Evolutionary conservation across 2,888 invertebrate species (phyloP), one percentile per base, ranked within the genome.

Genomic region (Nomada lathburiana): DNA sequence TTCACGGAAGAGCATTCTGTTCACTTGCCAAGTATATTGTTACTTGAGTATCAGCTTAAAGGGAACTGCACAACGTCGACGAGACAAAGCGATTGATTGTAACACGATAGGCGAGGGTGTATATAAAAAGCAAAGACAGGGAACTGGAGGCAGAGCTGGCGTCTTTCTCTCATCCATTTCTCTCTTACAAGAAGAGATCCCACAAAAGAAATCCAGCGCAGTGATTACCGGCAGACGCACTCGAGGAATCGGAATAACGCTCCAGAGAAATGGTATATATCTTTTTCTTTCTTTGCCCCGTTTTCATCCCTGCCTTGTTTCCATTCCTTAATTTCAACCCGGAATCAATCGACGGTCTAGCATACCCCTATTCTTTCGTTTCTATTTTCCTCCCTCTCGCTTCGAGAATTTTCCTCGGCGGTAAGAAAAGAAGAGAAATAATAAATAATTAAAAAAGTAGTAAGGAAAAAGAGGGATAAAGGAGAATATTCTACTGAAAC

Each of bases 181-280:
- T 10, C 36, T 60, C 26, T 42, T 44, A 20, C 47, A 26, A 71
- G 70, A 82, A 80, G 74, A 75, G 80, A 75, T 65, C 75, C 53
- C 73, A 82, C 79, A 79, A 82, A 79, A 84, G 83, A 79, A 84
- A 82, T 82, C 82, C 77, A 73, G 26, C 59, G 73, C 79, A 62
- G 82, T 84, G 83, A 83, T 83, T 83, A 83, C 82, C 60, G 68
- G 59, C 82, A 82, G 83, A 82, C 83, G 76, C 79, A 79, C 79
- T 84, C 82, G 82, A 83, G 82, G 79, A 82, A 84, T 84, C 82
- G 83, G 82, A 79, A 82, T 84, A 76, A 82, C 73, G 76, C 79
- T 84, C 72, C 70, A 62, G 82, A 73, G 80, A 71, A 82, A 71
- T 69, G 72, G 74, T 82, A 59, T 70, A 55, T 76, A 53, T 64